Base-by-base conservation (phyloP, 35 echinoderm and acorn worm species). In the Nesometra sesokonis region DNA sequence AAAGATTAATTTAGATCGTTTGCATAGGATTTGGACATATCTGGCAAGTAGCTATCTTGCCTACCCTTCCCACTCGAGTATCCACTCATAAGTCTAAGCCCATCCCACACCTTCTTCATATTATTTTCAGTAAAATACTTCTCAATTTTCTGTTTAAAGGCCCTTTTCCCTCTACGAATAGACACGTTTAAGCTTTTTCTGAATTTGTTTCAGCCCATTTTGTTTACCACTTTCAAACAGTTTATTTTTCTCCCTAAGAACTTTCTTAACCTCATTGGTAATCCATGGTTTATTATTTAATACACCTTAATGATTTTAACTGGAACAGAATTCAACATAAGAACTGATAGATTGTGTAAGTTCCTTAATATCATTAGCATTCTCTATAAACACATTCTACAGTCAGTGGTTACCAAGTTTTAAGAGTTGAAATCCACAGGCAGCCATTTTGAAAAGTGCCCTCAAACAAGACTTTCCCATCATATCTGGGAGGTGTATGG, bases 291-390 rank as follows among this genome's bases (percentile, higher is more conserved):
- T 37, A 11, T 79, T 30, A 33, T 31, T 79, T 4, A 11, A 23
- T 79, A 35, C 36, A 17, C 32, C 3, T 85, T 85, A 2, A 88
- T 0, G n/a, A 32, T 77, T 79, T 88, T 88, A 7, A 37, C 17
- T 0, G 87, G 87, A 33, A 89, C 39, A 89, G 77, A 89, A 89
- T 35, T 84, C 76, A 35, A 90, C 79, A 35, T 90, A 90, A 36
- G 77, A 47, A 3, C 33, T 82, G 3, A 90, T 31, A 77, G 81
- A 7, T 85, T 85, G 30, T 13, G 88, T 79, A 29, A 88, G 86
- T 81, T 88, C 86, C 80, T 88, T 81, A 0, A 88, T 32, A 32
- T 88, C 77, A 80, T 34, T 31, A 47, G 35, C 19, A 13, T 34
- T 32, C 13, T 88, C 33, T 17, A 88, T 46, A 31, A 92, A 88